Conservation (phyloP, 2,113 vertebrate species). For the Grammomys dolichurus region DNA sequence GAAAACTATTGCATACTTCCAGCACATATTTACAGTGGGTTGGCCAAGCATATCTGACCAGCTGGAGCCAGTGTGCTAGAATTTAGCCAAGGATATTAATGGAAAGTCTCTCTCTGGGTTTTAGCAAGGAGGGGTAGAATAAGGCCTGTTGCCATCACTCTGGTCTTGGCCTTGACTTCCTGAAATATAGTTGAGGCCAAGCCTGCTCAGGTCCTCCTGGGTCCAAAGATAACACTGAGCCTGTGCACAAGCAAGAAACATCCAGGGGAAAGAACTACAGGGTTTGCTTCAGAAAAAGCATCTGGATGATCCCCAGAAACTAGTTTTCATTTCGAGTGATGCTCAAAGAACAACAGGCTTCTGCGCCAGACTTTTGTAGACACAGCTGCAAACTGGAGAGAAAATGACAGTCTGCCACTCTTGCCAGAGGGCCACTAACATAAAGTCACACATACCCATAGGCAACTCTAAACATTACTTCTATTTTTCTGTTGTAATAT, state of each 20-base stretch:
- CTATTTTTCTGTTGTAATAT: too few relatives aligned
- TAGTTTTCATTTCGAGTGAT: background rate
- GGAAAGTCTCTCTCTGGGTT: background rate
- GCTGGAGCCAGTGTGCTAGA: background rate
- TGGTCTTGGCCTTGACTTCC: background rate
- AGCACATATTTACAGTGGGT: background rate
- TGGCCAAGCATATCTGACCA: constrained; percentile 1
- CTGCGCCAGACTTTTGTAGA: constrained; percentile 20
- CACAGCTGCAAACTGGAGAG: constrained; percentile 7
- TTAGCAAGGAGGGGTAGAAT: background rate
- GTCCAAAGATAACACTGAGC: background rate
- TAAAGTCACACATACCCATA: background rate
- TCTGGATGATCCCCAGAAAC: background rate
- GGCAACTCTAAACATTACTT: background rate
- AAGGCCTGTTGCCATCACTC: background rate
- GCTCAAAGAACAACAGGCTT: background rate
- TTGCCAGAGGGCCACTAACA: background rate
- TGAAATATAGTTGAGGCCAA: background rate
- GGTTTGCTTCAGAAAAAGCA: constrained; percentile 15
- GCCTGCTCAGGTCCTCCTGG: background rate
- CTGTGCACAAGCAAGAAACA: background rate
- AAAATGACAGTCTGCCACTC: background rate
- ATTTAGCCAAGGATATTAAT: constrained; percentile 2
- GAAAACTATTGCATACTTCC: background rate
- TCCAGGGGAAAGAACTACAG: background rate